A percentile compares a stretch with the other conserved stretches of the same genome.
Conservation (phyloP, 2,888 invertebrate genomes). For the Lasioglossum marginatum region DNA sequence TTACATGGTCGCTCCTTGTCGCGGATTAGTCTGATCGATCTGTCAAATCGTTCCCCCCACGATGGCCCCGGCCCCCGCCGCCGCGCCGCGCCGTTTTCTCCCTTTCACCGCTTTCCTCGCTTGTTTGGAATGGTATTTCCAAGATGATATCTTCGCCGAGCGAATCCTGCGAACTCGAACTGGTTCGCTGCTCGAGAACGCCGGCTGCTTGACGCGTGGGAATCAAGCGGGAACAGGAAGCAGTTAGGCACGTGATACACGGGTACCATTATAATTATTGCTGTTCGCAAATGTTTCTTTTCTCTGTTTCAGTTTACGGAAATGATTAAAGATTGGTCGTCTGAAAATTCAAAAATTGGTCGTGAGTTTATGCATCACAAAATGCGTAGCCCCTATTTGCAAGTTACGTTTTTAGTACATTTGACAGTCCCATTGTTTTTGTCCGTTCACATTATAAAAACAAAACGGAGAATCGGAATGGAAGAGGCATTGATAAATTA, state of each 20-base stretch:
- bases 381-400: background rate
- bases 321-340: background rate
- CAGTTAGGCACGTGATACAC: background rate
- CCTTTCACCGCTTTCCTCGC: background rate
- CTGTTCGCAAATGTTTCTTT: background rate
- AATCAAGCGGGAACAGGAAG: background rate
- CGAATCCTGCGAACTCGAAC: background rate
- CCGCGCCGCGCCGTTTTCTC: background rate
- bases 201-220: background rate
- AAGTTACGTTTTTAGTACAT: background rate
- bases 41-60: slow-evolving; percentile 40
- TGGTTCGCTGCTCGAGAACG: background rate
- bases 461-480: background rate
- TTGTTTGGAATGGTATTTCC: slow-evolving; percentile 25
- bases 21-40: slow-evolving; percentile 57
- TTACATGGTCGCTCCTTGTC: slow-evolving; percentile 57
- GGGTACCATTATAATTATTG: background rate
- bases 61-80: background rate
- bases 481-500: background rate
- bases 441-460: background rate
- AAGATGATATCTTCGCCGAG: background rate
- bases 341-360: background rate
- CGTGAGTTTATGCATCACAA: background rate
- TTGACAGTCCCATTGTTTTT: background rate
- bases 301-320: too few relatives aligned